A percentile compares a stretch with the other conserved stretches of the same genome.
phyloP scores from a whole-genome alignment of 2,888 invertebrate genomes.

The Drosophila robusta region DNA sequence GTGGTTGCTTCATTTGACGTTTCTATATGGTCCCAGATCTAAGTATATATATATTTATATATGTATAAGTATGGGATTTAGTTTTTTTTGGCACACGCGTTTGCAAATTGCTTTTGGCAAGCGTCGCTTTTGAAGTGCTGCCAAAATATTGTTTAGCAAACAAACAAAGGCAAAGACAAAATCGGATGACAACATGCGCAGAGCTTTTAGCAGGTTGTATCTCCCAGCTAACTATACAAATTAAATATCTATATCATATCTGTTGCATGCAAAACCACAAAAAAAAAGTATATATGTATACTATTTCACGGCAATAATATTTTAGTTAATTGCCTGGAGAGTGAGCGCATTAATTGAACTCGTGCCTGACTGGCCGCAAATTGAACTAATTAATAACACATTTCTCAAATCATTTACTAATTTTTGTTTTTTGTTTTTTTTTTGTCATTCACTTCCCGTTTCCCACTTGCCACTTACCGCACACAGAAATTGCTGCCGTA shows the following conservation, averaged over 20 bases:
- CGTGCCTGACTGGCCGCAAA: slow-evolving; percentile 63
- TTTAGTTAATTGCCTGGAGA: slow-evolving; percentile 30
- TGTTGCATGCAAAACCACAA: slow-evolving; percentile 35
- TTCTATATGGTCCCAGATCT: slow-evolving; percentile 10
- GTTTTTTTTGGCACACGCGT: slow-evolving; percentile 56
- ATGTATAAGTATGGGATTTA: slow-evolving; percentile 15
- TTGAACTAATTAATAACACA: slow-evolving; percentile 71
- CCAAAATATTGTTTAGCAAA: slow-evolving; percentile 80
- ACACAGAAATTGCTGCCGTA: slow-evolving; percentile 5
- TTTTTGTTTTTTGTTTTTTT: slow-evolving; percentile 21
- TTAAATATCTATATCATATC: slow-evolving; percentile 21
- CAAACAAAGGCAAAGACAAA: slow-evolving; percentile 54
- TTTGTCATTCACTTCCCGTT: slow-evolving; percentile 16
- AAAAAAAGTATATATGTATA: background rate
- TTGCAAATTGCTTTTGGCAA: slow-evolving; percentile 75
- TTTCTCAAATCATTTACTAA: slow-evolving; percentile 57
- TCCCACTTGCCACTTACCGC: slow-evolving; percentile 1
- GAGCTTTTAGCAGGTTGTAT: slow-evolving; percentile 56
- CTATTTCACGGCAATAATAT: background rate
- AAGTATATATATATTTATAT: slow-evolving; percentile 25
- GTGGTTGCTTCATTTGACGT: slow-evolving; percentile 45
- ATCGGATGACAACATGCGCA: slow-evolving; percentile 44
- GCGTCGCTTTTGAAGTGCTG: slow-evolving; percentile 69
- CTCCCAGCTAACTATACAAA: slow-evolving; percentile 9
- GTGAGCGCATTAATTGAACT: slow-evolving; percentile 32